Evolutionary conservation across 2,888 invertebrate species (phyloP), one percentile per base, ranked within the genome.

Genomic region (Oligia strigilis): DNA sequence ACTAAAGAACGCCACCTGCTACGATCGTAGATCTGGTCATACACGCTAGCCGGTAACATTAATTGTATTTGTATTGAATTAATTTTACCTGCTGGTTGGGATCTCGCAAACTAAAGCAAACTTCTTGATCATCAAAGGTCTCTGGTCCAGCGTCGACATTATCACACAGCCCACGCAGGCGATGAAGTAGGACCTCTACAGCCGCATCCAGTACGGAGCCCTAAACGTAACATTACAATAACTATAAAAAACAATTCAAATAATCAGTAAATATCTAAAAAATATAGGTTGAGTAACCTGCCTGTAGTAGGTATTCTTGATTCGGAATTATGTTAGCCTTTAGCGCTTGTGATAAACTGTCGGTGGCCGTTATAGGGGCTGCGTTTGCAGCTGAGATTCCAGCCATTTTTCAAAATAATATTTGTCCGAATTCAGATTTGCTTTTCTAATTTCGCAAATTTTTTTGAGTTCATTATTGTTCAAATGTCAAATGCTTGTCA

Each of bases 141-240:
- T 99, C 99, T 0, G 99, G 99, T 5, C 98, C 98, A 75, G 98
- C 98, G 92, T 99, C 99, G 2, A 99, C 98, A 96, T 99, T 99
- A 91, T 99, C 99, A 94, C 99, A 99, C 11, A 99, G 97, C 2
- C 99, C 99, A 89, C 99, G 97, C 23, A 99, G 96, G 84, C 99
- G 97, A 93, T 99, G 99, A 23, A 99, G 97, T 52, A 99, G 97
- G 40, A 99, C 98, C 93, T 99, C 99, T 13, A 99, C 99, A 55
- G 99, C 98, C 29, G 98, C 98, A 94, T 99, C 99, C 80, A 99
- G 95, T 43, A 99, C 99, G 29, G 99, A 99, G 6, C 99, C 99
- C 97, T 99, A 79, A 11, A 79, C 52, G 71, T 43, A n/a, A 75
- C 62, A 66, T 75, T 66, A 76, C 8, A 75, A 36, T 72, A 60